A percentile compares a stretch with the other conserved stretches of the same genome.
These are phyloP conservation scores for Styela plicata DNA, from an alignment of 23 tunicate genomes.

Conservation along the genomic window DNA sequence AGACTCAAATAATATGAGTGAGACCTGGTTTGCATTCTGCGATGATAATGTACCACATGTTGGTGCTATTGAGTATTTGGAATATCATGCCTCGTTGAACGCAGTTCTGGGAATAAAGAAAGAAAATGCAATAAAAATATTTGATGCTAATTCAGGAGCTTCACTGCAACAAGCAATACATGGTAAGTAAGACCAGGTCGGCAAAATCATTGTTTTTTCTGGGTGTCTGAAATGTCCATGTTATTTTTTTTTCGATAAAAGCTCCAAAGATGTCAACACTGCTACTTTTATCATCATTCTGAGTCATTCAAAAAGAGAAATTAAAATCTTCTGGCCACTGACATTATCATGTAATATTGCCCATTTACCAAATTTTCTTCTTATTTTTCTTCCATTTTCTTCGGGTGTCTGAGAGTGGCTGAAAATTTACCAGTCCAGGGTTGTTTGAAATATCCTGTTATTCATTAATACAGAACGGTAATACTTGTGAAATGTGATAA, in stretches of 20 bases:
- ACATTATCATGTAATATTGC: not conserved
- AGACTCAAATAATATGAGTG: not conserved
- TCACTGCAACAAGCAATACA: not conserved
- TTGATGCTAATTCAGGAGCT: slow-evolving; percentile 17
- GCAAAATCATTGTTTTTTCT: too few species aligned
- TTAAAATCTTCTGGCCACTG: not conserved
- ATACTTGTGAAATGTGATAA: too few species aligned
- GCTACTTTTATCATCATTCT: too few species aligned
- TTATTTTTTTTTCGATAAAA: not conserved
- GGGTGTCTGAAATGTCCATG: too few species aligned
- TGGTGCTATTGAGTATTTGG: not conserved
- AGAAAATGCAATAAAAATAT: slow-evolving; percentile 3
- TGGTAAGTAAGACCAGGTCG: not conserved
- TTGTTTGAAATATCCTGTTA: too few species aligned
- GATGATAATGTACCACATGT: slow-evolving; percentile 4
- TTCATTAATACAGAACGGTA: too few species aligned
- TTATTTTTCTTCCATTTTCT: too few species aligned
- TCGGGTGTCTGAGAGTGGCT: too few species aligned
- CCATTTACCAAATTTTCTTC: too few species aligned
- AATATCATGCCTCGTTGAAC: slow-evolving; percentile 28
- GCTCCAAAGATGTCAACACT: too few species aligned
- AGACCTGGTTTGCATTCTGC: slow-evolving; percentile 9
- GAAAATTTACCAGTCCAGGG: too few species aligned
- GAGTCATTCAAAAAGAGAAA: too few species aligned
- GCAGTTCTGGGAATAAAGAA: slow-evolving; percentile 6